Base-by-base conservation (phyloP, 2,888 invertebrate genomes). In the Drosophila bunnanda region DNA sequence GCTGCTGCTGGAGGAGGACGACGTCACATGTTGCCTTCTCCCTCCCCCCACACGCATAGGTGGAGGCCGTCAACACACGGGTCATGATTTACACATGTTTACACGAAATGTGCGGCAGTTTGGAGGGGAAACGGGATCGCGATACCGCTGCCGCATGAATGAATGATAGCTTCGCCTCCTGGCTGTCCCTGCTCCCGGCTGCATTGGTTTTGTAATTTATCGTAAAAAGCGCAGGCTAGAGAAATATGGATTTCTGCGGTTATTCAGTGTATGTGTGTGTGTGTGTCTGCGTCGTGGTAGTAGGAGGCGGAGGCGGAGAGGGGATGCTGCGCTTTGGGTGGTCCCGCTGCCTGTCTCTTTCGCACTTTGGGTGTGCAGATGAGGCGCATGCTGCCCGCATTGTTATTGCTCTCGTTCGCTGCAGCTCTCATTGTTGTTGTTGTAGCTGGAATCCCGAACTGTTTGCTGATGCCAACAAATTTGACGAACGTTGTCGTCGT, bases 81-180 rank as follows among this genome's bases (percentile, higher is more conserved):
- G 79, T 79, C 80, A 90, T 91, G 90, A 90, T 91, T 90, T 91
- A 90, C 90, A 91, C 82, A 90, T 91, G 91, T 91, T 90, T 91
- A 90, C 86, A 90, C 76, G 60, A 77, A 78, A 64, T 66, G 71
- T 72, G 56, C 59, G 38, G 48, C 55, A 36, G 48, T 52, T 46
- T 36, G 6, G 28, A 32, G 39, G 59, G 39, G 22, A 46, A 39
- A 28, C 50, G 60, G 32, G 25, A 52, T 46, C 13, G 55, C 43
- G 67, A 50, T 64, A 58, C 25, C 56, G 28, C 34, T 71, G 67
- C 66, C 56, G 57, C 69, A 71, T 80, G 74, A 80, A 82, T 83
- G 88, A 83, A 83, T 86, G 80, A 83, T 88, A 75, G 86, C 73
- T 74, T 69, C 38, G 20, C 39, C 65, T 73, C 58, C 56, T 46